phyloP scores from a whole-genome alignment of 1,140 invertebrate species.

The Hyles vespertilio region DNA sequence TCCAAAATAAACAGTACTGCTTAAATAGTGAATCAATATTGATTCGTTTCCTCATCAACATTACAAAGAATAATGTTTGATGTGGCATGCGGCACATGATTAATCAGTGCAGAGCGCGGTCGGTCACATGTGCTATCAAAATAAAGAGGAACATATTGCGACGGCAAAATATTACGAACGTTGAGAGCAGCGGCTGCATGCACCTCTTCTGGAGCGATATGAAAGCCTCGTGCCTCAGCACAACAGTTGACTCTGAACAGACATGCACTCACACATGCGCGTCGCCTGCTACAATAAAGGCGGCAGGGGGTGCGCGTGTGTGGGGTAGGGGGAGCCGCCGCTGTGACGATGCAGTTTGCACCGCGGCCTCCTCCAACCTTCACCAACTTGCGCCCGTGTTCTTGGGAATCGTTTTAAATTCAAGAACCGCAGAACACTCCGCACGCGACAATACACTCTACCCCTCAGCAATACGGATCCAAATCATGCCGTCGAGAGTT shows the following conservation, averaged over 20 bases:
- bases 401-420: slow-evolving; percentile 75
- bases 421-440: slow-evolving; percentile 64
- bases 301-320: slow-evolving; percentile 30
- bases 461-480: slow-evolving; percentile 33
- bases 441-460: slow-evolving; percentile 47
- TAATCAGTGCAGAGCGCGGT: slow-evolving; percentile 8
- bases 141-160: slow-evolving; percentile 49
- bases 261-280: slow-evolving; percentile 40
- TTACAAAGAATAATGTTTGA: too few relatives aligned
- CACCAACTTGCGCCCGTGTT: slow-evolving; percentile 72
- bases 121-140: slow-evolving; percentile 30
- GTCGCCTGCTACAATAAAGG: slow-evolving; percentile 53
- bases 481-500: slow-evolving; percentile 38
- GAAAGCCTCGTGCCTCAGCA: slow-evolving; percentile 57
- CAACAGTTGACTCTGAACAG: slow-evolving; percentile 63
- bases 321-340: slow-evolving; percentile 27
- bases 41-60: too few relatives aligned
- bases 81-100: too few relatives aligned
- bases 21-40: too few relatives aligned
- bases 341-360: slow-evolving; percentile 72
- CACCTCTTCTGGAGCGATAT: slow-evolving; percentile 38
- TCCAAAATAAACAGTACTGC: too few relatives aligned
- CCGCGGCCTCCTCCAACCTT: slow-evolving; percentile 70
- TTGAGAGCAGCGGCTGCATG: slow-evolving; percentile 38
- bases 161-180: slow-evolving; percentile 48